Conservation (phyloP, 92 coral and sea anemone genomes). For the Epizoanthus stellaris region DNA sequence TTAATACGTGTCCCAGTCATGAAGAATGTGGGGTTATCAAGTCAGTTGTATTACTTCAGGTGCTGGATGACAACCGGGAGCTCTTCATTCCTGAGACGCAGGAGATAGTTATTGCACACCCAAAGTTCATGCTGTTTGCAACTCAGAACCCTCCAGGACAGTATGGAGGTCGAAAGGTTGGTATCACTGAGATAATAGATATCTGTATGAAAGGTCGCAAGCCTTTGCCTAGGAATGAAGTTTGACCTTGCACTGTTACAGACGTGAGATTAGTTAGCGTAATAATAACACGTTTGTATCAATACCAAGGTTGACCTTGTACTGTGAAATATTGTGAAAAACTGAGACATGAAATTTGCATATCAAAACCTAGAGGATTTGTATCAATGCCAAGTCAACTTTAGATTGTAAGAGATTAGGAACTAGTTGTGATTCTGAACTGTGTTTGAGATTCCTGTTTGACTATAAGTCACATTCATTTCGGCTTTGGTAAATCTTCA, state of each 20-base stretch:
- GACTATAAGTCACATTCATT: too few relatives aligned
- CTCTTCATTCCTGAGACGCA: constrained; percentile 97
- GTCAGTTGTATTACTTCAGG: constrained; percentile 51
- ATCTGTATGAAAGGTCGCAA: neutral
- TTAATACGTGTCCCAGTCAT: neutral
- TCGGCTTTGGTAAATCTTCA: too few relatives aligned
- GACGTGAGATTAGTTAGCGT: too few relatives aligned
- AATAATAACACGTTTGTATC: too few relatives aligned
- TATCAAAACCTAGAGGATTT: too few relatives aligned
- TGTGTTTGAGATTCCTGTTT: too few relatives aligned
- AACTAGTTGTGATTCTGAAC: too few relatives aligned
- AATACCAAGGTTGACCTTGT: too few relatives aligned
- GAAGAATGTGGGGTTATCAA: neutral
- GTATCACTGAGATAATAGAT: neutral
- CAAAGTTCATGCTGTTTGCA: constrained; percentile 96
- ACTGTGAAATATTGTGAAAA: too few relatives aligned
- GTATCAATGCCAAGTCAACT: too few relatives aligned
- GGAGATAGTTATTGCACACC: constrained; percentile 92
- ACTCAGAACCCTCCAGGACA: constrained; percentile 99
- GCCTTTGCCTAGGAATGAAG: neutral
- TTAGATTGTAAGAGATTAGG: too few relatives aligned
- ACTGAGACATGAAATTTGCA: too few relatives aligned
- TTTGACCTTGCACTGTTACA: neutral
- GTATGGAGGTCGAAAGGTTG: constrained; percentile 98
- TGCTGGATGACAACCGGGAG: constrained; percentile 97